Evolutionary conservation across 2,797 vertebrate genomes (phyloP).

Genomic region (Propithecus perrieri): DNA sequence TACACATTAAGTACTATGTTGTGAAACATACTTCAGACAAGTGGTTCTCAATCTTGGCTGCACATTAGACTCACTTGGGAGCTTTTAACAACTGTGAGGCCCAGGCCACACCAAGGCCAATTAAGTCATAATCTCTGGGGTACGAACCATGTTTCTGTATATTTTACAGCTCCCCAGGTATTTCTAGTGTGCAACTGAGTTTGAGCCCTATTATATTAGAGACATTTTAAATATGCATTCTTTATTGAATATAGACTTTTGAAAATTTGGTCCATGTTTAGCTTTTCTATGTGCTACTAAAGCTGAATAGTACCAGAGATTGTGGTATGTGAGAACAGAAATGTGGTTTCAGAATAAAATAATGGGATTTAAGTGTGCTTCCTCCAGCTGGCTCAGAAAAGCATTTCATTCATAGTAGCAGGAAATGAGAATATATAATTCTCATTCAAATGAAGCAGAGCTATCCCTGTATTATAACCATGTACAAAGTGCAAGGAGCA

Average conservation of each 20-base stretch:
- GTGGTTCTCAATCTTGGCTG: not conserved
- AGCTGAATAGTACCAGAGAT: not conserved
- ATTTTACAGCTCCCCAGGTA: not conserved
- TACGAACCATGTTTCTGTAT: not conserved
- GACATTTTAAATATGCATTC: not conserved
- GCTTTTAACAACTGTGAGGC: not conserved
- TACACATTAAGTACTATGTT: not conserved
- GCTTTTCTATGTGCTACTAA: not conserved
- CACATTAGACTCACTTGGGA: not conserved
- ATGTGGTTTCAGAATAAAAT: conserved; percentile 9
- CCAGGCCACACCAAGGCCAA: not conserved
- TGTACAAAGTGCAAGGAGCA: not conserved
- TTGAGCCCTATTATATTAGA: not conserved
- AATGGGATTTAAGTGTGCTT: conserved; percentile 34
- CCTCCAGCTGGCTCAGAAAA: not conserved
- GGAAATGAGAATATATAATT: not conserved
- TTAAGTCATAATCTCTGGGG: not conserved
- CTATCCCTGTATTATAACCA: not conserved
- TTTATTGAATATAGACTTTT: not conserved
- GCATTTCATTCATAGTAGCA: not conserved
- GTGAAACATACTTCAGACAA: not conserved
- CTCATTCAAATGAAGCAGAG: not conserved
- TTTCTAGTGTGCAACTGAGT: not conserved
- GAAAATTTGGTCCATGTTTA: not conserved
- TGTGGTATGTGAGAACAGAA: not conserved